These are phyloP conservation scores for Calliopum simillimum DNA, from an alignment of 2,888 invertebrate genomes.

Conservation along the genomic window DNA sequence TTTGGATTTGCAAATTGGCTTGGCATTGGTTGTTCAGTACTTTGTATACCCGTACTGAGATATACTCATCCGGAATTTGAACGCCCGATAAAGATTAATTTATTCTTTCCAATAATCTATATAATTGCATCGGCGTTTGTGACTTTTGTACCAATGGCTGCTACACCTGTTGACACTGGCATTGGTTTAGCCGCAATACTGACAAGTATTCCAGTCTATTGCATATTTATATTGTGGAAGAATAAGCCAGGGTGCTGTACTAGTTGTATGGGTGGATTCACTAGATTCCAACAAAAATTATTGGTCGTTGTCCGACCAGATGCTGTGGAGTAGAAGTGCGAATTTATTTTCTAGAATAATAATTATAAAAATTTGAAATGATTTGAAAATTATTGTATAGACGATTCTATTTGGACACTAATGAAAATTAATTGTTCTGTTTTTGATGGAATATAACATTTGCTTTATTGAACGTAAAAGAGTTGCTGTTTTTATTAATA, in stretches of 20 bases:
- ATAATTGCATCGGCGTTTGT: conserved; percentile 87
- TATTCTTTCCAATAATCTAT: conserved; percentile 84
- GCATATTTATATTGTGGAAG: conserved; percentile 83
- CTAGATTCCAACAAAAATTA: conserved; percentile 78
- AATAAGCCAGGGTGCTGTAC: conserved; percentile 78
- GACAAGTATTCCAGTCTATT: conserved; percentile 88
- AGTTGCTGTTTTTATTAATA: no score
- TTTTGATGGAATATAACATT: no score
- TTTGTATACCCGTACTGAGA: conserved; percentile 92
- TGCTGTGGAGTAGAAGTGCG: conserved; percentile 69
- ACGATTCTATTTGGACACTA: no score
- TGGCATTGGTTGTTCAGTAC: conserved; percentile 95
- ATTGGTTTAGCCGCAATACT: conserved; percentile 90
- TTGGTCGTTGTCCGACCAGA: conserved; percentile 82
- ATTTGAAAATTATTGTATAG: no score
- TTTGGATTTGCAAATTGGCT: conserved; percentile 97
- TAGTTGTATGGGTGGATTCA: conserved; percentile 73
- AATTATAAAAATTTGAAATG: no score
- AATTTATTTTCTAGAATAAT: no score
- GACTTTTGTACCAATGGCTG: conserved; percentile 88
- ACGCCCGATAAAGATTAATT: conserved; percentile 90
- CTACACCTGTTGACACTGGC: conserved; percentile 88
- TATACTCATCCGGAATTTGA: conserved; percentile 89
- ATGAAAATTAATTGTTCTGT: no score
- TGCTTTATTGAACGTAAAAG: no score